Evolutionary conservation across 2,113 vertebrate genomes (phyloP).

Genomic region (Procavia capensis): DNA sequence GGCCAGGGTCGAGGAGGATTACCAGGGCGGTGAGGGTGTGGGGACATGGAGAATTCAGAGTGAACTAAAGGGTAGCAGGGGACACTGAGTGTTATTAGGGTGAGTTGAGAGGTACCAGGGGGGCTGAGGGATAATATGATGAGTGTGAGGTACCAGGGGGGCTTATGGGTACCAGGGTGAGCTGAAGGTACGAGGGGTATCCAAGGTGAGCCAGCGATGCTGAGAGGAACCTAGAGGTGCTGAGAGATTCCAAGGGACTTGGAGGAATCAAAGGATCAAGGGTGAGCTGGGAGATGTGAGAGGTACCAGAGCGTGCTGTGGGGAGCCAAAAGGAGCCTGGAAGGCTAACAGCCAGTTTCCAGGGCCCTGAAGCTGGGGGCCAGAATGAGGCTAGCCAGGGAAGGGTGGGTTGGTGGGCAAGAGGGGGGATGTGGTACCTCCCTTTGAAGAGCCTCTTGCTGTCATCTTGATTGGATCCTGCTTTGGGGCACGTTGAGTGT

Average conservation of each 20-base stretch:
- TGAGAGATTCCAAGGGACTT: not conserved
- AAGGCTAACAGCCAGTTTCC: not conserved
- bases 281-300: too few species aligned
- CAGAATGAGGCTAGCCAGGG: fast-evolving
- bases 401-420: not conserved
- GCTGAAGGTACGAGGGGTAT: not conserved
- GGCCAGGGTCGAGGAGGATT: not conserved
- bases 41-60: not conserved
- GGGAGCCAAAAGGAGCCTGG: too few species aligned
- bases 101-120: too few species aligned
- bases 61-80: not conserved
- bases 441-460: not conserved
- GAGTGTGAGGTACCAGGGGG: too few species aligned
- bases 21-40: fast-evolving
- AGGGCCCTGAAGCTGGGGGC: not conserved
- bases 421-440: not conserved
- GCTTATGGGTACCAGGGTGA: not conserved
- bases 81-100: too few species aligned
- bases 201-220: not conserved
- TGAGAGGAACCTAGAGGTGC: not conserved
- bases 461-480: not conserved
- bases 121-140: too few species aligned
- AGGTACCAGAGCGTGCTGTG: too few species aligned
- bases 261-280: not conserved
- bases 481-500: not conserved